Conservation (phyloP, 2,113 vertebrate genomes). For the Promerops cafer region DNA sequence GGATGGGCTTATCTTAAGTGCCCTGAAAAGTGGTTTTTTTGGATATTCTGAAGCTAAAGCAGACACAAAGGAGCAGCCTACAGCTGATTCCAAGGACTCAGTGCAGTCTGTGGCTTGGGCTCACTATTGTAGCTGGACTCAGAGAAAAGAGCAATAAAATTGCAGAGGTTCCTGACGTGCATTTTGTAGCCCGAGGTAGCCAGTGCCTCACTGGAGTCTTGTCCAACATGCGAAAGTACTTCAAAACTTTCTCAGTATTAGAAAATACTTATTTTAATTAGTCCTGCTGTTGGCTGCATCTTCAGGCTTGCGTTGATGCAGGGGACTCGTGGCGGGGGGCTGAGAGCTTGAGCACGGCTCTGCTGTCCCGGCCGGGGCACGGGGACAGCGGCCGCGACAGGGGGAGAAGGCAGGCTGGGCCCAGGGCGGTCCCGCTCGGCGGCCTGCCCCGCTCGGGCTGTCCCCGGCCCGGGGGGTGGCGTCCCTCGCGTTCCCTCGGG, state of each 20-base stretch:
- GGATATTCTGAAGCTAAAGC: not conserved
- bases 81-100: not conserved
- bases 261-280: not conserved
- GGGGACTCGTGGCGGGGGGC: not conserved
- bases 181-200: not conserved
- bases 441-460: not conserved
- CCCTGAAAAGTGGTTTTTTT: not conserved
- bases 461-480: no score
- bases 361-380: not conserved
- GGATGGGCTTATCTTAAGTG: not conserved
- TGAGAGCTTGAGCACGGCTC: not conserved
- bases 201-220: not conserved
- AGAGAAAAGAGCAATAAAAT: not conserved
- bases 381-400: not conserved
- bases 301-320: not conserved
- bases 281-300: not conserved
- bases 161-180: not conserved
- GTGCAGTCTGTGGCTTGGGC: not conserved
- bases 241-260: not conserved
- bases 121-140: not conserved
- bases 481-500: not conserved
- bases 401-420: not conserved
- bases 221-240: not conserved
- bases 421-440: not conserved
- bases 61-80: not conserved